Percentiles rank a stretch among this genome's conserved stretches.
Conservation (phyloP, 23 tunicate genomes). For the Trididemnum clinides region DNA sequence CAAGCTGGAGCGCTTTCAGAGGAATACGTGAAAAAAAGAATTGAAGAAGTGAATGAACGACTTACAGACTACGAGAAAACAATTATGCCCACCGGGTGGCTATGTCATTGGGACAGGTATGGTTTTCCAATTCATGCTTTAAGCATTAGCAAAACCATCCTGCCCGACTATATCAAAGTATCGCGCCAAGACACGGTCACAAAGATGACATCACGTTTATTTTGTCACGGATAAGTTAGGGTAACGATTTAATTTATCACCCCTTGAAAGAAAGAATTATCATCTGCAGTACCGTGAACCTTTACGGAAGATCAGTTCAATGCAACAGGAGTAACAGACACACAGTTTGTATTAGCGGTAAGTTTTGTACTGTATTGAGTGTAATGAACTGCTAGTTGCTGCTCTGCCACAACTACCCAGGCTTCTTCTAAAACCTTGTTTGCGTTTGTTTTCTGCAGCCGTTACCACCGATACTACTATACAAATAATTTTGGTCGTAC, state of each 20-base stretch:
- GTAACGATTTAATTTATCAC: not conserved
- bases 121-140: not conserved
- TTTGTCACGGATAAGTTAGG: too few species aligned
- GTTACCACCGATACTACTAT: constrained; percentile 65
- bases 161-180: too few species aligned
- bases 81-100: constrained; percentile 70
- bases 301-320: not conserved
- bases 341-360: not conserved
- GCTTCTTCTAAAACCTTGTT: not conserved
- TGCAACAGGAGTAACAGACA: not conserved
- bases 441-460: constrained; percentile 41
- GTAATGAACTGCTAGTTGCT: not conserved
- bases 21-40: constrained; percentile 41
- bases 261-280: not conserved
- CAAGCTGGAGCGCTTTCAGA: constrained; percentile 53
- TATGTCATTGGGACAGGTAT: constrained; percentile 93
- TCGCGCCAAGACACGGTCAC: too few species aligned
- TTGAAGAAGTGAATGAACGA: constrained; percentile 32
- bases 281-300: not conserved
- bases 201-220: too few species aligned
- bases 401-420: too few species aligned
- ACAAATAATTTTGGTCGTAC: constrained; percentile 32
- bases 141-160: too few species aligned
- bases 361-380: too few species aligned
- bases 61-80: constrained; percentile 58